Conservation (phyloP, 2,888 invertebrate species). For the Ariolimax columbianus region DNA sequence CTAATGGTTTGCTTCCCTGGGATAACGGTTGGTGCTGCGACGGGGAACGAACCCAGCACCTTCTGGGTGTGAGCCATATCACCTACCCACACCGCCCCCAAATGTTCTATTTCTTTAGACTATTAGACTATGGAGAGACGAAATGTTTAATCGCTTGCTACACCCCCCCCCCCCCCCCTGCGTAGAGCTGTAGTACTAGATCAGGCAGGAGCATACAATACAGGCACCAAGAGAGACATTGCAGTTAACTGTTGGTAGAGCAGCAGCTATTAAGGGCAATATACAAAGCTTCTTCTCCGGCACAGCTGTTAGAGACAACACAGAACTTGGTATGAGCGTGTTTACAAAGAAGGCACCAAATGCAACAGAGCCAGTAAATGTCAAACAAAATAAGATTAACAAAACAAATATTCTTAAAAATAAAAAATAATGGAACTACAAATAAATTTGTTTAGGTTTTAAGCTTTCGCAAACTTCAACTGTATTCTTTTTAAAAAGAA, state of each 20-base stretch:
- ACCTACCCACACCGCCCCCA: too few relatives aligned
- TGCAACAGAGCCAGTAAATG: neutral
- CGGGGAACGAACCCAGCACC: too few relatives aligned
- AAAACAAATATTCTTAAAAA: too few relatives aligned
- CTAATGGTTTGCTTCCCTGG: too few relatives aligned
- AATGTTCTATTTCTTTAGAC: neutral
- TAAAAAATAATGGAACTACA: too few relatives aligned
- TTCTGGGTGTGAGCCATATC: too few relatives aligned
- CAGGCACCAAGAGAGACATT: neutral
- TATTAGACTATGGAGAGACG: neutral
- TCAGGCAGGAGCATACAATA: neutral
- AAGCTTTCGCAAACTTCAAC: too few relatives aligned
- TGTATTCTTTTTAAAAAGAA: too few relatives aligned
- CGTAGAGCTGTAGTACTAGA: neutral
- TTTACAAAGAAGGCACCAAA: neutral
- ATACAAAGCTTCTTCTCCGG: neutral
- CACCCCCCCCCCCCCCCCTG: too few relatives aligned
- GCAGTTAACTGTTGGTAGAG: neutral
- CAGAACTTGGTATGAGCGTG: neutral
- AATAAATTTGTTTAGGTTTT: too few relatives aligned
- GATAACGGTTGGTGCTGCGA: too few relatives aligned
- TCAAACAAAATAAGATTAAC: neutral
- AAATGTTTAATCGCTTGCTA: neutral
- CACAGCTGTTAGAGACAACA: slow-evolving; percentile 25
- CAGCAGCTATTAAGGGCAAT: neutral